Base-by-base conservation (phyloP, 1,140 invertebrate species). In the Macrobrachium rosenbergii region DNA sequence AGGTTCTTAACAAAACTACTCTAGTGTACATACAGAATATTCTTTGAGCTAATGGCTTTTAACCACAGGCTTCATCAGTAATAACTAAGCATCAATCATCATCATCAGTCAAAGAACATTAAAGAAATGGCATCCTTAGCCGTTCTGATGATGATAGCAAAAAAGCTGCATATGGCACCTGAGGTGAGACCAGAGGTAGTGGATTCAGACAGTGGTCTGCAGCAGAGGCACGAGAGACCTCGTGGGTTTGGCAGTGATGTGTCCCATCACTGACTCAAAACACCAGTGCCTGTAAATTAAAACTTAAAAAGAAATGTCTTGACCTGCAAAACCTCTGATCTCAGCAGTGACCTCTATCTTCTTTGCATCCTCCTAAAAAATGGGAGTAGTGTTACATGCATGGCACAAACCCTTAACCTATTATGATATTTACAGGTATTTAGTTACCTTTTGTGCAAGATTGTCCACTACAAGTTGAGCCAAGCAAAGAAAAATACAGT, bases 1-100 rank as follows among this genome's bases (percentile, higher is more conserved):
- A 81, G 79, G 79, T 81, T 77, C 82, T 86, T 86, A 86, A 86
- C 84, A 86, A 86, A 86, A 86, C 84, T 86, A 86, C n/a, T 86
- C 84, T 86, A 86, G 67, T 69, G 37, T 79, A 86, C 84, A 86
- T 79, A 86, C 84, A 86, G 77, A 86, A 69, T 86, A 63, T 79
- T 80, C 59, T 83, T 83, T 83, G 82, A 83, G 82, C 82, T 83
- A 83, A 83, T 76, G 67, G 82, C 67, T 75, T 73, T 82, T 82
- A 59, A 63, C 72, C 82, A 83, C 72, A 73, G 72, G 59, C 59
- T 80, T 80, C 77, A 52, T 80, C 59, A 80, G 19, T 21, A 80
- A 21, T 80, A 52, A 59, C 59, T 52, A 59, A 52, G 59, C 21
- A 28, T 59, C 60, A 21, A 80, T 80, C 79, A 64, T 28, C 79